phyloP scores from a whole-genome alignment of 2,797 vertebrate species.

The Poeciliopsis presidionis region DNA sequence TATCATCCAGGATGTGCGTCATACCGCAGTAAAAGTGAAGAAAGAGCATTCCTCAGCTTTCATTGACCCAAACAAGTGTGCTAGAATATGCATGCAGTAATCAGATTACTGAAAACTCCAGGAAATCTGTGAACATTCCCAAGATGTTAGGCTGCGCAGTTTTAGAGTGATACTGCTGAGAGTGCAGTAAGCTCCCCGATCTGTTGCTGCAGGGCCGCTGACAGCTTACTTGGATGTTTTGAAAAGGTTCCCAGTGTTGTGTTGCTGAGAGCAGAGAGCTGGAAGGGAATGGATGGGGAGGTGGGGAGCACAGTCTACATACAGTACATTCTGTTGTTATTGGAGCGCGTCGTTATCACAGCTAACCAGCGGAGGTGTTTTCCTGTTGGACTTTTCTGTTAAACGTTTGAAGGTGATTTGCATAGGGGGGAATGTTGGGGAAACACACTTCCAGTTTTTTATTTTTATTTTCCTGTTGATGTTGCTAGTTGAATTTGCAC shows the following conservation, averaged over 20 bases:
- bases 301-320: conserved; percentile 37
- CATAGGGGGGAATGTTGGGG: not conserved
- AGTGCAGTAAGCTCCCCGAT: conserved; percentile 46
- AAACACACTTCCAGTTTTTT: not conserved
- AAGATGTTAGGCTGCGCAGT: conserved; percentile 34
- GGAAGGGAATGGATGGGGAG: conserved; percentile 56
- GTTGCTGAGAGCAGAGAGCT: conserved; percentile 56
- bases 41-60: conserved; percentile 8
- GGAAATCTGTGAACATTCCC: conserved; percentile 25
- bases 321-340: conserved; percentile 63
- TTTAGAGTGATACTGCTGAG: conserved; percentile 21
- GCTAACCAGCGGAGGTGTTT: conserved; percentile 31
- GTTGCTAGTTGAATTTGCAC: conserved; percentile 42
- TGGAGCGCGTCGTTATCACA: conserved; percentile 34
- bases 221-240: conserved; percentile 62
- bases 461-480: conserved; percentile 10
- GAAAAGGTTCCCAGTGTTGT: conserved; percentile 62
- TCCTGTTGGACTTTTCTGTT: conserved; percentile 13
- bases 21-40: conserved; percentile 21
- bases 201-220: conserved; percentile 39
- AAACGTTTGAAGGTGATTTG: conserved; percentile 5
- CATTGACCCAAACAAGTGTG: not conserved
- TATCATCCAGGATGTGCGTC: not conserved
- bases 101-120: not conserved
- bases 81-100: not conserved